Evolutionary conservation across 2,797 vertebrate genomes (phyloP).

Genomic region (Tokudaia muenninki): DNA sequence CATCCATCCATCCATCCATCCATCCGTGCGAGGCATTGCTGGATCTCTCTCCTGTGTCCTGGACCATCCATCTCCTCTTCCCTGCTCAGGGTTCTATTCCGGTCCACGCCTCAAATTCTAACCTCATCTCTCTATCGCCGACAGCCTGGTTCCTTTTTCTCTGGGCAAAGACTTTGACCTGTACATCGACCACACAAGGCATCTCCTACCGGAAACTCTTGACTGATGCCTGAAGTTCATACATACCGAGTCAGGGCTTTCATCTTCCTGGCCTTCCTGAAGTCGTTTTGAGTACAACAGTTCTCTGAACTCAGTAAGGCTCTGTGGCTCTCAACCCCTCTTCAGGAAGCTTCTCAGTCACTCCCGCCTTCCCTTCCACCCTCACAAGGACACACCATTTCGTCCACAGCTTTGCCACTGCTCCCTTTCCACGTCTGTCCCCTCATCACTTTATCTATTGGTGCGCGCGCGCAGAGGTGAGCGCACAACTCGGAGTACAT

Average conservation of each 20-base stretch:
- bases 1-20: neutral
- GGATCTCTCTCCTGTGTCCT: neutral
- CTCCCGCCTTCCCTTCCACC: neutral
- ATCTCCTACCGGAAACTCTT: neutral
- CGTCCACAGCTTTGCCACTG: neutral
- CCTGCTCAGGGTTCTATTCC: neutral
- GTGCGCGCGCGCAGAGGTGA: too few species aligned
- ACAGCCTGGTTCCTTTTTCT: conserved; percentile 25
- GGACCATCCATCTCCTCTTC: neutral
- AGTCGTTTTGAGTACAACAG: neutral
- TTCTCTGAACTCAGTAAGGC: conserved; percentile 25
- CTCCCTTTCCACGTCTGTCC: neutral
- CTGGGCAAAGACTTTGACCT: conserved; percentile 58
- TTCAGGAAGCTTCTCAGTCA: neutral
- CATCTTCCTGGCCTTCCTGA: neutral
- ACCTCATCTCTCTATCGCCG: neutral
- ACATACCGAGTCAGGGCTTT: neutral
- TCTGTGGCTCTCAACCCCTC: neutral
- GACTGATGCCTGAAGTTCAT: neutral
- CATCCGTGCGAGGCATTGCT: neutral
- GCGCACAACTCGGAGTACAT: too few species aligned
- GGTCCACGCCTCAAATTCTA: neutral
- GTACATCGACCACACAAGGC: neutral
- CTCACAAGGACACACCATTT: neutral
- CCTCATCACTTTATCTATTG: neutral